Conservation (phyloP, 1,140 invertebrate genomes). For the Tetranychus urticae region DNA sequence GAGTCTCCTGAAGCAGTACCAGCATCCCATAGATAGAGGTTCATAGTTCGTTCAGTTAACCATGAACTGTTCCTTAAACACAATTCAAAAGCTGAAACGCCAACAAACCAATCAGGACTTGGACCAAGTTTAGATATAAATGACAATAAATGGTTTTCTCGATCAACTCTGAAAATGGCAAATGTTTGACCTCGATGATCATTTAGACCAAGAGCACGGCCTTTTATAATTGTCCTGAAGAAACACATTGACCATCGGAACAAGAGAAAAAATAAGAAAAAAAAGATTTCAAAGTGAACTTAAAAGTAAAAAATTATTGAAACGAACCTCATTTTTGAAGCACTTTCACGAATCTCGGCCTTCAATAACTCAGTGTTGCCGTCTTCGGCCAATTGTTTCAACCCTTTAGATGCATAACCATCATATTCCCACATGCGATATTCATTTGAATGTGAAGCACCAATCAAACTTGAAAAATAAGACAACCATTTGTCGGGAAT, state of each 20-base stretch:
- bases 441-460: constrained; percentile 68
- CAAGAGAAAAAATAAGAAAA: background rate
- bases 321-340: constrained; percentile 12
- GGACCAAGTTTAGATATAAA: constrained; percentile 83
- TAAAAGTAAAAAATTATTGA: background rate
- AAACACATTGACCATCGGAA: too few species aligned
- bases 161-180: constrained; percentile 61
- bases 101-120: constrained; percentile 85
- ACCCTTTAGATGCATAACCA: constrained; percentile 62
- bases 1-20: constrained; percentile 73
- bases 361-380: constrained; percentile 75
- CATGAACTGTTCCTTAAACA: constrained; percentile 70
- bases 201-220: constrained; percentile 43
- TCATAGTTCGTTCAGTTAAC: constrained; percentile 46
- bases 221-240: constrained; percentile 60
- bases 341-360: constrained; percentile 54
- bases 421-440: constrained; percentile 87
- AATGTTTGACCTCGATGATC: constrained; percentile 29
- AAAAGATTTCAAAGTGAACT: background rate
- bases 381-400: constrained; percentile 73
- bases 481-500: constrained; percentile 53
- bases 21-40: constrained; percentile 79
- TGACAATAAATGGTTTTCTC: constrained; percentile 64
- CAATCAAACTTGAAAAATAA: constrained; percentile 93
- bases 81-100: constrained; percentile 61